Conservation (phyloP, 2,797 vertebrate species). For the Enteromius thamalakanensis region DNA sequence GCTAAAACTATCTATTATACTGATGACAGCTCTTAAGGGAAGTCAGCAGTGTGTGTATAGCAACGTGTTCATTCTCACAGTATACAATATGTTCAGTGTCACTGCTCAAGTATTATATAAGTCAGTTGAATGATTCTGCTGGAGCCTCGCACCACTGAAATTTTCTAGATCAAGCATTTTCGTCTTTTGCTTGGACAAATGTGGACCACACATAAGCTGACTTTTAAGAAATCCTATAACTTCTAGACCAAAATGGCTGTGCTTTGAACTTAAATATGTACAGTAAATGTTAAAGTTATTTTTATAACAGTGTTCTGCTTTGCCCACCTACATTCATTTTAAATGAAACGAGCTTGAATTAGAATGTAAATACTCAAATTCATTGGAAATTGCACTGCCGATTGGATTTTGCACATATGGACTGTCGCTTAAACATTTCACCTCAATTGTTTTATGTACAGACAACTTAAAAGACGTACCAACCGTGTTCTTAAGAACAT, state of each 20-base stretch:
- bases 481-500: background rate
- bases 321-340: background rate
- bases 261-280: background rate
- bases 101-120: constrained; percentile 1
- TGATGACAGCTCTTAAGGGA: constrained; percentile 47
- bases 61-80: constrained; percentile 9
- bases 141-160: background rate
- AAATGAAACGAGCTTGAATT: background rate
- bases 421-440: background rate
- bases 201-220: background rate
- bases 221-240: background rate
- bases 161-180: background rate
- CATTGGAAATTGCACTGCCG: background rate
- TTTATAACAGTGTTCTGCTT: background rate
- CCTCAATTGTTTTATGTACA: background rate
- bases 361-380: background rate
- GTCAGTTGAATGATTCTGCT: background rate
- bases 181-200: background rate
- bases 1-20: constrained; percentile 65
- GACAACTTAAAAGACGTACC: background rate
- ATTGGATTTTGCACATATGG: background rate
- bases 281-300: background rate
- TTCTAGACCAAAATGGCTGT: background rate
- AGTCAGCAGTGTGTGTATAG: constrained; percentile 28
- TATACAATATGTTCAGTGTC: constrained; percentile 31